A percentile compares a stretch with the other conserved stretches of the same genome.
Evolutionary conservation across 35 echinoderm and acorn worm genomes (phyloP).

Genomic region (Heliocidaris tuberculata): DNA sequence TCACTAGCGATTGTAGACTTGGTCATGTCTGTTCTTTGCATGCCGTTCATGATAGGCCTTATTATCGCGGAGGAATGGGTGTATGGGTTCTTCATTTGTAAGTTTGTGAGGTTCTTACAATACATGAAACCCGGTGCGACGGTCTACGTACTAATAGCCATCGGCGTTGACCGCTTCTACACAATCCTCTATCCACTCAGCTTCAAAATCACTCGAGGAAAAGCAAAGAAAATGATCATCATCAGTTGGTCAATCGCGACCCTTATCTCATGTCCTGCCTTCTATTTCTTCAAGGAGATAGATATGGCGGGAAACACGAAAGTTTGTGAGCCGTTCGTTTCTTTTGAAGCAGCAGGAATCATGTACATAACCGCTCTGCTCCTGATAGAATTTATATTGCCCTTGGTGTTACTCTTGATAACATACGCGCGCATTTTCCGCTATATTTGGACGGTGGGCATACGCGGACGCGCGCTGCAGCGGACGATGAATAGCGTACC

Average conservation of each 20-base stretch:
- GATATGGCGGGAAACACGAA: background rate
- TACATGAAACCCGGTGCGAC: constrained; percentile 73
- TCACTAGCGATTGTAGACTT: constrained; percentile 86
- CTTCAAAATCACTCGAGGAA: constrained; percentile 93
- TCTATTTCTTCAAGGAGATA: constrained; percentile 67
- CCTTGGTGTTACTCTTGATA: constrained; percentile 62
- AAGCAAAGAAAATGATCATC: constrained; percentile 83
- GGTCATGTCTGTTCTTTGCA: constrained; percentile 72
- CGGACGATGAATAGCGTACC: constrained; percentile 89
- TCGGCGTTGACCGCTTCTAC: constrained; percentile 87
- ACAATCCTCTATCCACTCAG: constrained; percentile 96
- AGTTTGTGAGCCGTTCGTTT: constrained; percentile 54
- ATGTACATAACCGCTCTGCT: constrained; percentile 59
- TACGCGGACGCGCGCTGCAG: constrained; percentile 72
- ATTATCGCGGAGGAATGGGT: constrained; percentile 66
- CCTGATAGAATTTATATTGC: constrained; percentile 61
- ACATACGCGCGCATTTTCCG: constrained; percentile 75
- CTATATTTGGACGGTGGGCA: constrained; percentile 85
- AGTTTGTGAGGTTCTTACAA: constrained; percentile 76
- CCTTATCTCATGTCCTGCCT: constrained; percentile 73
- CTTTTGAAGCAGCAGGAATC: constrained; percentile 50
- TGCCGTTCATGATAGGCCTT: constrained; percentile 69
- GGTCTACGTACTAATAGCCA: constrained; percentile 75
- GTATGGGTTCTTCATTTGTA: constrained; percentile 79
- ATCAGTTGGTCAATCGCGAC: constrained; percentile 72